These are phyloP conservation scores for Latheticus oryzae DNA, from an alignment of 2,888 invertebrate species.

Conservation along the genomic window DNA sequence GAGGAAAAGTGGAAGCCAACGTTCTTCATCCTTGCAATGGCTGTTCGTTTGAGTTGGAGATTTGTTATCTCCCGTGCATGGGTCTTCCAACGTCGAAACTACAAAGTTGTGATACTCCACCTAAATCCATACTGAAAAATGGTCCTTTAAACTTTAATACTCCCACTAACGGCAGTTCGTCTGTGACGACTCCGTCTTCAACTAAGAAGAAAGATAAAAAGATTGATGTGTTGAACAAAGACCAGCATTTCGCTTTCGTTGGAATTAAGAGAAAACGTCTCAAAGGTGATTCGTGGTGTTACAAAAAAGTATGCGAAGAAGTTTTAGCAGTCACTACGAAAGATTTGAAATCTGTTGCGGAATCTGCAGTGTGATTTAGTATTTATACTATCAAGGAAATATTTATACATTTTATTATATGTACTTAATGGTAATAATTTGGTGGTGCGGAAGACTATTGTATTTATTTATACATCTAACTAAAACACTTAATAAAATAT, in stretches of 20 bases:
- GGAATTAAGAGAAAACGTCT: conserved; percentile 80
- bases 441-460: neutral
- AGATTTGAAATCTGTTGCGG: conserved; percentile 52
- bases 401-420: too few species aligned
- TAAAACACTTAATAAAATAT: neutral
- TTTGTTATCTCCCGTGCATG: conserved; percentile 68
- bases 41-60: conserved; percentile 80
- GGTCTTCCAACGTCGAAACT: conserved; percentile 38
- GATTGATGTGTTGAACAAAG: conserved; percentile 1
- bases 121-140: conserved; percentile 55
- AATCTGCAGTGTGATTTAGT: conserved; percentile 55
- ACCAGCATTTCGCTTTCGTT: conserved; percentile 60
- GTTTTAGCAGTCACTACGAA: conserved; percentile 70
- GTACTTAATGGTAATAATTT: conserved; percentile 9
- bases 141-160: conserved; percentile 43
- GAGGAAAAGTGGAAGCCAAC: conserved; percentile 72
- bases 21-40: conserved; percentile 55
- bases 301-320: conserved; percentile 82
- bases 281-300: conserved; percentile 83
- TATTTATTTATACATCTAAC: conserved; percentile 9
- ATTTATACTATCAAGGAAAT: neutral
- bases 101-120: conserved; percentile 49
- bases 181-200: conserved; percentile 7
- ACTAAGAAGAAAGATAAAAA: conserved; percentile 17
- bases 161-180: conserved; percentile 18